These are phyloP conservation scores for Anabacerthia variegaticeps DNA, from an alignment of 2,797 vertebrate species.

Conservation along the genomic window DNA sequence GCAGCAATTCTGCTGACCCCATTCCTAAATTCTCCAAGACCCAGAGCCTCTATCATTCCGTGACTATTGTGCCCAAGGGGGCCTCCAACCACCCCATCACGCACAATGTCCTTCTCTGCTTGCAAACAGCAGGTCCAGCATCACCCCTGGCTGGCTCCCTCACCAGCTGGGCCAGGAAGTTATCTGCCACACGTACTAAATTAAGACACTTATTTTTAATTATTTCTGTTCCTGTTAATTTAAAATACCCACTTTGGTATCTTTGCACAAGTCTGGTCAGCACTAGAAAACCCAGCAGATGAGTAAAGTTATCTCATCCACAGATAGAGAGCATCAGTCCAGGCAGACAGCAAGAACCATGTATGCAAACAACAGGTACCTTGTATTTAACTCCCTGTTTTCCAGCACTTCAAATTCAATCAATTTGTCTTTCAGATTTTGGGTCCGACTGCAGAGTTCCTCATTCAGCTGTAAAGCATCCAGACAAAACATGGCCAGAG, in stretches of 20 bases:
- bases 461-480: constrained; percentile 81
- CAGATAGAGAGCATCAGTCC: background rate
- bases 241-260: background rate
- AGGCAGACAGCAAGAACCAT: background rate
- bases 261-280: background rate
- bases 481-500: constrained; percentile 90
- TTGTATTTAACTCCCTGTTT: constrained; percentile 83
- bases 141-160: background rate
- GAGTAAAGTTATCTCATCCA: background rate
- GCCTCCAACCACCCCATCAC: background rate
- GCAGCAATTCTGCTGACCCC: background rate
- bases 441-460: constrained; percentile 80
- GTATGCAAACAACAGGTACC: constrained; percentile 62
- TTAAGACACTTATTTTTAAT: background rate
- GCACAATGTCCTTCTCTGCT: background rate
- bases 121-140: background rate
- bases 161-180: background rate
- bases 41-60: background rate
- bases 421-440: constrained; percentile 81
- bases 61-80: background rate
- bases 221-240: background rate
- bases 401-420: constrained; percentile 82
- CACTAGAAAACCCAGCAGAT: background rate
- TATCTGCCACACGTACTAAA: background rate
- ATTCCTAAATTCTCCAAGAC: background rate